Evolutionary conservation across 1,140 invertebrate genomes (phyloP), one percentile per base, ranked within the genome.

Genomic region (Drosophila pseudoobscura): DNA sequence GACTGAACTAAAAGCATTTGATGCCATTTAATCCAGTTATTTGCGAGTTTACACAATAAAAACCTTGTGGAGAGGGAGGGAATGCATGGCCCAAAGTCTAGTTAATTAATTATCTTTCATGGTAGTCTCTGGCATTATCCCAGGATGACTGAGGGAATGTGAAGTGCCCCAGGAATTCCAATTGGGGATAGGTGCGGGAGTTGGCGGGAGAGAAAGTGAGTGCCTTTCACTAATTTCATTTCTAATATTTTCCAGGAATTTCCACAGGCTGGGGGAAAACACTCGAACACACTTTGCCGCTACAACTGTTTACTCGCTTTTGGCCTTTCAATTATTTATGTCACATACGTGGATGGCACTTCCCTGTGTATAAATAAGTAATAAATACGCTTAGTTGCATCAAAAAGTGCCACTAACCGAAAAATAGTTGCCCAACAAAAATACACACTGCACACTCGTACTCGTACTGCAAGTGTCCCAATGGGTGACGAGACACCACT

Each of bases 1-100:
- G 64, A 82, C 75, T 80, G 60, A 62, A 83, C 74, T 87, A 69
- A 87, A 88, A 87, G 78, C 69, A 87, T 83, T 88, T 88, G 65
- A 82, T 83, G 83, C 83, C 78, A 78, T 87, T 88, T 87, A 87
- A 87, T 87, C 83, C 83, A 85, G 82, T 85, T 85, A 85, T 87
- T 80, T 85, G 80, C 78, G 77, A 85, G 80, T 85, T 85, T 87
- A 85, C 78, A 87, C 80, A 87, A 87, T 82, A 87, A 85, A 84
- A 82, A 77, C 78, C 82, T 52, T 78, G 45, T 17, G 41, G 7
- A 35, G 24, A 26, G 26, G 3, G n/a, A 31, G 75, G 26, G 57
- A 65, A 47, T 77, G 72, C 66, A 85, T 63, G 80, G 61, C 68
- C 73, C 74, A 85, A 87, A 87, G 78, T 78, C 78, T 85, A 68